These are phyloP conservation scores for Piaya cayana DNA, from an alignment of 2,113 vertebrate species.

Conservation along the genomic window DNA sequence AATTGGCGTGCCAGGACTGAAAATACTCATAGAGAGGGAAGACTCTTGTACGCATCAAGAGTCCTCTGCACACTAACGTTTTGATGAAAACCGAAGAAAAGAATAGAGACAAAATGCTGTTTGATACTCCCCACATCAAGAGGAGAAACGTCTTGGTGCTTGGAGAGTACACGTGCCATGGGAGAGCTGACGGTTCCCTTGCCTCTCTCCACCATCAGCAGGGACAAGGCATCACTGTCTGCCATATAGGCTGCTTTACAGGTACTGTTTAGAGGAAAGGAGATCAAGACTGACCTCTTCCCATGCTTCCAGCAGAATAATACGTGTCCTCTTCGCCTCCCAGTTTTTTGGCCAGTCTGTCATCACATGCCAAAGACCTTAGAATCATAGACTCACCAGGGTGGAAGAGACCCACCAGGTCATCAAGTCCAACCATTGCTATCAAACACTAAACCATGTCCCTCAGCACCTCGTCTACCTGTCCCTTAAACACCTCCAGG, in stretches of 20 bases:
- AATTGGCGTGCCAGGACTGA: background rate
- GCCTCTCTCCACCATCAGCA: background rate
- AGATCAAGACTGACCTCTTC: background rate
- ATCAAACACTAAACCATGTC: too few relatives aligned
- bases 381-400: too few relatives aligned
- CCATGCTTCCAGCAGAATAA: background rate
- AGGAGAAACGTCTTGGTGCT: rapidly evolving
- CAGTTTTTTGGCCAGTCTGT: rapidly evolving
- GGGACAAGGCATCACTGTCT: background rate
- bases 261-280: background rate
- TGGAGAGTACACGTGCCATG: rapidly evolving
- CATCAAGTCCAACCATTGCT: too few relatives aligned
- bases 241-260: background rate
- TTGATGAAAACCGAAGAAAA: background rate
- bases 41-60: background rate
- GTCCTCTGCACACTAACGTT: background rate
- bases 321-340: rapidly evolving
- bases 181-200: background rate
- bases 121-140: rapidly evolving
- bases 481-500: too few relatives aligned
- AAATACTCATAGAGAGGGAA: background rate
- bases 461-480: too few relatives aligned
- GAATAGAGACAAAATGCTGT: background rate
- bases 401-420: too few relatives aligned
- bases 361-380: background rate